Conservation (phyloP, 2,113 vertebrate species). For the Sorex fumeus region DNA sequence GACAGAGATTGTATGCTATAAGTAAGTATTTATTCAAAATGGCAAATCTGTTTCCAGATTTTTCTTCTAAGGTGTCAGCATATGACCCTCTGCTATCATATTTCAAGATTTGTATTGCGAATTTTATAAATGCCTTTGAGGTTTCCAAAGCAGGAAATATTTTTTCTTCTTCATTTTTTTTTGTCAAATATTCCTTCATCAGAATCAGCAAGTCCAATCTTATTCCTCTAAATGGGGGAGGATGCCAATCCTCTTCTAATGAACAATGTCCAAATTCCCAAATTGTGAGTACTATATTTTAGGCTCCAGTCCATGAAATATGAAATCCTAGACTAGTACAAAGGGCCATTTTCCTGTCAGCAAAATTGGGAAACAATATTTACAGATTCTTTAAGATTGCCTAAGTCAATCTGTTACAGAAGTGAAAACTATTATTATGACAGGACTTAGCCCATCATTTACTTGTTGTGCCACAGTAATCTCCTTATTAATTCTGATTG, state of each 20-base stretch:
- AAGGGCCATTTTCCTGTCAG: conserved; percentile 73
- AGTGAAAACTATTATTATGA: conserved; percentile 79
- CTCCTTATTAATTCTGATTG: conserved; percentile 78
- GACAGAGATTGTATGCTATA: conserved; percentile 13
- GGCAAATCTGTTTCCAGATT: conserved; percentile 60
- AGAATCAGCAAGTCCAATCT: conserved; percentile 72
- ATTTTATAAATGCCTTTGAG: conserved; percentile 61
- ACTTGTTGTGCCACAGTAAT: conserved; percentile 69
- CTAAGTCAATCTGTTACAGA: conserved; percentile 76
- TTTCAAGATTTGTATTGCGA: conserved; percentile 53
- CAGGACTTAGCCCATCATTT: conserved; percentile 76
- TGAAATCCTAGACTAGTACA: conserved; percentile 50
- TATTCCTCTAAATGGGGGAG: conserved; percentile 51
- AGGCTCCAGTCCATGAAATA: conserved; percentile 22
- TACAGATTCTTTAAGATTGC: conserved; percentile 75
- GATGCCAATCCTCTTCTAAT: conserved; percentile 64
- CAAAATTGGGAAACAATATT: conserved; percentile 71
- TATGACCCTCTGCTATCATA: conserved; percentile 68
- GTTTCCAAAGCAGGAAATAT: conserved; percentile 68
- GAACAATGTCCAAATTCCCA: conserved; percentile 70
- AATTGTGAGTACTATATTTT: conserved; percentile 62
- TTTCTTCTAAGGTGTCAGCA: conserved; percentile 62
- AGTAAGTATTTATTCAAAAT: conserved; percentile 61
- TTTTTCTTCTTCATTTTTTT: background rate
- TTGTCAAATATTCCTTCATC: conserved; percentile 71